Evolutionary conservation across 2,888 invertebrate genomes (phyloP).

Genomic region (Ligdia adustata): DNA sequence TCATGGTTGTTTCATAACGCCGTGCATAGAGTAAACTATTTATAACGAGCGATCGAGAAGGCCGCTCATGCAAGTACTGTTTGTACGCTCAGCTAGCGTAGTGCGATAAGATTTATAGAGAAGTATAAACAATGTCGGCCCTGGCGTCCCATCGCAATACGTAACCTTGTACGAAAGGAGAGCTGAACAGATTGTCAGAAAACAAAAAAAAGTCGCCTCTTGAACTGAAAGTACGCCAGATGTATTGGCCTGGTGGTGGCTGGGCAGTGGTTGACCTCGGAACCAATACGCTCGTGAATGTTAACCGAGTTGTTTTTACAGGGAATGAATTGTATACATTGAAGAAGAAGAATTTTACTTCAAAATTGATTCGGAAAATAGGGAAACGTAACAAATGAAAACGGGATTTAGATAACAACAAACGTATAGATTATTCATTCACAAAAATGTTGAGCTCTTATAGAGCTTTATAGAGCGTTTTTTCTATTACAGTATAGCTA

Average conservation of each 20-base stretch:
- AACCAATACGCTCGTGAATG: slow-evolving; percentile 46
- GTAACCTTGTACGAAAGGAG: slow-evolving; percentile 49
- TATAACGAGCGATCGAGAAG: slow-evolving; percentile 54
- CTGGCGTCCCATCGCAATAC: slow-evolving; percentile 43
- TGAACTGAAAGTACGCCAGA: slow-evolving; percentile 51
- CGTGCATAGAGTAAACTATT: slow-evolving; percentile 46
- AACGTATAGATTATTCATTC: too few species aligned
- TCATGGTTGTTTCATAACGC: slow-evolving; percentile 49
- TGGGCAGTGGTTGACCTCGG: slow-evolving; percentile 50
- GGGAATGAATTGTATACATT: slow-evolving; percentile 26
- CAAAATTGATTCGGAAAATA: too few species aligned
- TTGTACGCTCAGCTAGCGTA: slow-evolving; percentile 37
- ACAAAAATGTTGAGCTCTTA: too few species aligned
- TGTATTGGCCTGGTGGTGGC: slow-evolving; percentile 47
- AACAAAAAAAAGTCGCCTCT: slow-evolving; percentile 39
- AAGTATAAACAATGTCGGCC: slow-evolving; percentile 54
- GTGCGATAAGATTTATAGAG: slow-evolving; percentile 57
- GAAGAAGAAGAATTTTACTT: slow-evolving; percentile 4
- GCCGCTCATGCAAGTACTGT: slow-evolving; percentile 44
- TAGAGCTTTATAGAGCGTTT: too few species aligned
- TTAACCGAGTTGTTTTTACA: slow-evolving; percentile 39
- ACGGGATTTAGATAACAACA: too few species aligned
- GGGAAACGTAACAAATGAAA: too few species aligned
- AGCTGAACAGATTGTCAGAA: slow-evolving; percentile 36
- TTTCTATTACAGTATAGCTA: too few species aligned